phyloP scores from a whole-genome alignment of 64 coral and sea anemone genomes.

The Dendronephthya gigantea region DNA sequence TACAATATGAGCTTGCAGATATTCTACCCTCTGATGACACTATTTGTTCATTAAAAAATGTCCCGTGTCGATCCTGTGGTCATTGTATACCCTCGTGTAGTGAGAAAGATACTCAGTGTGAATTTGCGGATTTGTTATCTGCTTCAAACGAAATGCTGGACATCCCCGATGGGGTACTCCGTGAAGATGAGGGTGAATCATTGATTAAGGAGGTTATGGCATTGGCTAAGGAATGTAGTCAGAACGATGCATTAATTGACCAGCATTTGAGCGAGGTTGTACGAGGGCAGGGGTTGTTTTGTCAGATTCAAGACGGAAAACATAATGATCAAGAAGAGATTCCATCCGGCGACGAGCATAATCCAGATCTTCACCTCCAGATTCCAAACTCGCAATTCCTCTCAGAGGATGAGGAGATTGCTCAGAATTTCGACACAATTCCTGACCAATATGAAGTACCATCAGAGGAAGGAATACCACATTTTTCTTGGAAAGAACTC shows the following conservation, averaged over 20 bases:
- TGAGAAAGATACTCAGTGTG: background rate
- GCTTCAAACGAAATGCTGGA: background rate
- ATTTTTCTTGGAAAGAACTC: background rate
- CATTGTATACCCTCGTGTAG: background rate
- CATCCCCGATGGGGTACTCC: background rate
- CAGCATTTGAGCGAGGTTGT: constrained; percentile 9
- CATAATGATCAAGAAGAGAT: background rate
- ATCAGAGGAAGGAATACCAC: no score
- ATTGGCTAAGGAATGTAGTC: background rate
- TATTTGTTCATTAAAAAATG: background rate
- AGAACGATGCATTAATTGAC: constrained; percentile 6
- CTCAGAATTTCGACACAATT: no score
- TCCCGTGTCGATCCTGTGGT: background rate
- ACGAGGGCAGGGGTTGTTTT: background rate
- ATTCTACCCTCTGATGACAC: background rate
- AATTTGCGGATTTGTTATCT: background rate
- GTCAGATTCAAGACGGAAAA: background rate
- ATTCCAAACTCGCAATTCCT: no score
- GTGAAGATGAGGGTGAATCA: background rate
- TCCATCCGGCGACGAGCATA: background rate
- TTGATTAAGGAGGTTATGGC: constrained; percentile 12
- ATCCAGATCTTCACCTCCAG: background rate
- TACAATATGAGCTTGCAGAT: background rate
- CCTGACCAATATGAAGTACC: no score
- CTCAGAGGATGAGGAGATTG: no score